Conservation (phyloP, 1,140 invertebrate genomes). For the Aphis gossypii region DNA sequence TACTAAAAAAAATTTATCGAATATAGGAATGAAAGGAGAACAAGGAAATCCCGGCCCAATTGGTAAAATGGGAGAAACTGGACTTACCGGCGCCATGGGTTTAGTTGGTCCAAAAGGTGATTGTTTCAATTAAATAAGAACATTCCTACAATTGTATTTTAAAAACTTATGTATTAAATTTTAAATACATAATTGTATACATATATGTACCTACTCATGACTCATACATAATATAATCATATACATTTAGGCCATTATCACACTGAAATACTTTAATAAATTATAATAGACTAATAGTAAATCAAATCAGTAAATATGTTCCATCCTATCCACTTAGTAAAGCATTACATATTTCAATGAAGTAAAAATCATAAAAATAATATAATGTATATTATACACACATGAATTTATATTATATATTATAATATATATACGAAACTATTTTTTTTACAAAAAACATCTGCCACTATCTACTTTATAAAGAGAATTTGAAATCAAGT, state of each 20-base stretch:
- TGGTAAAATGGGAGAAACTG: slow-evolving; percentile 70
- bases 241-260: background rate
- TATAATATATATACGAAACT: background rate
- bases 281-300: background rate
- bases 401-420: background rate
- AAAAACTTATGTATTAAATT: background rate
- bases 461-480: background rate
- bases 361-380: background rate
- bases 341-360: background rate
- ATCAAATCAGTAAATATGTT: background rate
- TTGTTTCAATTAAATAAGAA: background rate
- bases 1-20: background rate
- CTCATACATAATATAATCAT: too few relatives aligned
- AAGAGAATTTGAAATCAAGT: background rate
- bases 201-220: background rate
- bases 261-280: background rate
- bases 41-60: slow-evolving; percentile 74
- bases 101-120: slow-evolving; percentile 74
- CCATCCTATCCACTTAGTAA: background rate
- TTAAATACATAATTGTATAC: background rate
- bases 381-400: too few relatives aligned
- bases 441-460: background rate
- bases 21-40: slow-evolving; percentile 72
- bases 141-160: background rate
- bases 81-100: slow-evolving; percentile 72